phyloP scores from a whole-genome alignment of 1,140 invertebrate species.

The Chelonus insularis region DNA sequence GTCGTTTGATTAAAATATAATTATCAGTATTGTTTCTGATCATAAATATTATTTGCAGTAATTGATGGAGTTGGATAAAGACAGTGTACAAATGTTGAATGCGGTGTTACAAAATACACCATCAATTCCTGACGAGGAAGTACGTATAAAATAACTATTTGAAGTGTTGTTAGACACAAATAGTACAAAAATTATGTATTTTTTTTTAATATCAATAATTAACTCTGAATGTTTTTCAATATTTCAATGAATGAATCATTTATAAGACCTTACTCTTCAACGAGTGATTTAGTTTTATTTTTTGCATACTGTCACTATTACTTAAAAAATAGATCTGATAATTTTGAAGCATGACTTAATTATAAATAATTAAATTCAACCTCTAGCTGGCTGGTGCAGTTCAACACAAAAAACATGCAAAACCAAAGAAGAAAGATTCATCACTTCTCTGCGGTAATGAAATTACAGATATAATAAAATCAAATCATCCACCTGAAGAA shows the following conservation, averaged over 20 bases:
- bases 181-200: too few species aligned
- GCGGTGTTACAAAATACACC: neutral
- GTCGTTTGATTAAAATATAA: neutral
- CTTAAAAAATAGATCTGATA: too few species aligned
- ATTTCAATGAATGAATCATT: too few species aligned
- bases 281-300: too few species aligned
- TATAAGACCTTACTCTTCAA: too few species aligned
- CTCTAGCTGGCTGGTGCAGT: neutral
- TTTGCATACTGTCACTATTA: too few species aligned
- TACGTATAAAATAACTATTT: too few species aligned
- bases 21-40: neutral
- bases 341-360: too few species aligned
- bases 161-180: too few species aligned
- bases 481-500: slow-evolving; percentile 72
- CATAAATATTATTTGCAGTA: neutral
- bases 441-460: slow-evolving; percentile 55
- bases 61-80: slow-evolving; percentile 16
- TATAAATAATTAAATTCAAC: too few species aligned
- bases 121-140: slow-evolving; percentile 10
- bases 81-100: slow-evolving; percentile 4
- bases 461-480: slow-evolving; percentile 72
- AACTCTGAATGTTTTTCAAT: too few species aligned
- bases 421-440: slow-evolving; percentile 59
- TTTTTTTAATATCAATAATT: too few species aligned
- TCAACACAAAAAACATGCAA: slow-evolving; percentile 32